Evolutionary conservation across 2,888 invertebrate genomes (phyloP).

Genomic region (Helicoverpa assulta): DNA sequence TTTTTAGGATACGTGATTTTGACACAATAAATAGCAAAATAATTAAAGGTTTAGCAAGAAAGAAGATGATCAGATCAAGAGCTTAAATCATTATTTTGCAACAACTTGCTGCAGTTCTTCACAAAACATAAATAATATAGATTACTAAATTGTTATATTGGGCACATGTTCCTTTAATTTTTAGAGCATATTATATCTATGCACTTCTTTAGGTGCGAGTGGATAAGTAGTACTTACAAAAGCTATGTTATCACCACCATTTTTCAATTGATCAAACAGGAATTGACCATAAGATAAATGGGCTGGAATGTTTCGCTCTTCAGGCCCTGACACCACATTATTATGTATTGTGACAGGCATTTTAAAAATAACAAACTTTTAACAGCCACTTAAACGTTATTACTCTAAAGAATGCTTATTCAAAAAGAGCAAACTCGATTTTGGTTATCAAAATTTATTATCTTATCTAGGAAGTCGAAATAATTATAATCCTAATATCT

Average conservation of each 20-base stretch:
- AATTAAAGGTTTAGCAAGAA: too few species aligned
- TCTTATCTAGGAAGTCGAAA: conserved; percentile 35
- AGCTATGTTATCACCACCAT: conserved; percentile 85
- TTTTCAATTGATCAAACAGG: conserved; percentile 87
- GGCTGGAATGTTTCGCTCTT: conserved; percentile 83
- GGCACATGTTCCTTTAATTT: too few species aligned
- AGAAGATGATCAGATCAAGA: too few species aligned
- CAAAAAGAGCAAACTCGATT: conserved; percentile 31
- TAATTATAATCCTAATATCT: conserved; percentile 39
- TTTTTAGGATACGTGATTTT: too few species aligned
- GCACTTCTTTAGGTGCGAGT: too few species aligned
- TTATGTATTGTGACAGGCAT: conserved; percentile 78
- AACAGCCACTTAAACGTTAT: conserved; percentile 1
- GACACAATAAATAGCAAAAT: too few species aligned
- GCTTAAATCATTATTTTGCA: too few species aligned
- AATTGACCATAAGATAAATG: conserved; percentile 89
- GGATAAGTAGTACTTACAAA: conserved; percentile 73
- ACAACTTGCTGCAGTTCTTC: too few species aligned
- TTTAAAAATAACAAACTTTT: conserved; percentile 15
- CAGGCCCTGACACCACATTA: conserved; percentile 84
- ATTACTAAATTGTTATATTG: too few species aligned
- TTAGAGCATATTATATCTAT: too few species aligned
- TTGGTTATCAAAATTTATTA: conserved; percentile 34
- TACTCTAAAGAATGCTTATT: conserved; percentile 14
- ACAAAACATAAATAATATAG: too few species aligned